Base-by-base conservation (phyloP, 2,888 invertebrate genomes). In the Amphipoea oculea region DNA sequence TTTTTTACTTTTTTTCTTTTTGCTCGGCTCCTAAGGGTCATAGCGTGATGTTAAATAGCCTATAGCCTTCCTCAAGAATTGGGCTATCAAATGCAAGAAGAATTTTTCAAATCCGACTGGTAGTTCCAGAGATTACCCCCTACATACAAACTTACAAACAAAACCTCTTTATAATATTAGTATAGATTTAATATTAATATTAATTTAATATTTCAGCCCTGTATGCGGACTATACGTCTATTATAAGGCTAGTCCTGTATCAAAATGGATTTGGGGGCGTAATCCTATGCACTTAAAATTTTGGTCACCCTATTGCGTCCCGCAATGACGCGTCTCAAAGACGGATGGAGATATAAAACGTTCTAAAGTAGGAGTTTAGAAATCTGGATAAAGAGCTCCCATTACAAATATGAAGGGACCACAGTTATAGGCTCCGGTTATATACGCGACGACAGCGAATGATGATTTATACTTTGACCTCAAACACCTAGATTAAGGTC, bases 271-370 rank as follows among this genome's bases (percentile, higher is more conserved):
- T 23, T 23, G 1, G 14, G 4, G 14, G 12, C 4, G 1, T 40
- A 20, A 51, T 66, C 51, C 14, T 17, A 23, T 14, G 14, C 29
- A n/a, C 62, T 54, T 71, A 2, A 68, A 73, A 62, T 14, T 4
- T n/a, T 86, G 71, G 88, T 48, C 57, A 42, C 78, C 76, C 69
- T 81, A 82, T 76, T 5, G 70, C 23, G 65, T 29, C 48, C 54
- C 73, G 51, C 79, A 72, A 81, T 73, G 81, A 76, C 73, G 83
- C 79, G 81, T 54, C 81, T 79, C 84, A 79, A 84, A 87, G 86
- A 88, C 80, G 86, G 77, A 91, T 90, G 87, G 90, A 89, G 89
- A 91, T 89, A 89, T 90, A 89, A 91, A 91, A 81, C 73, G 86
- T 79, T 85, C 76, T 81, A 83, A 89, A 87, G 84, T 82, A 86